Conservation (phyloP, 2,797 vertebrate species). For the Acanthornis magna region DNA sequence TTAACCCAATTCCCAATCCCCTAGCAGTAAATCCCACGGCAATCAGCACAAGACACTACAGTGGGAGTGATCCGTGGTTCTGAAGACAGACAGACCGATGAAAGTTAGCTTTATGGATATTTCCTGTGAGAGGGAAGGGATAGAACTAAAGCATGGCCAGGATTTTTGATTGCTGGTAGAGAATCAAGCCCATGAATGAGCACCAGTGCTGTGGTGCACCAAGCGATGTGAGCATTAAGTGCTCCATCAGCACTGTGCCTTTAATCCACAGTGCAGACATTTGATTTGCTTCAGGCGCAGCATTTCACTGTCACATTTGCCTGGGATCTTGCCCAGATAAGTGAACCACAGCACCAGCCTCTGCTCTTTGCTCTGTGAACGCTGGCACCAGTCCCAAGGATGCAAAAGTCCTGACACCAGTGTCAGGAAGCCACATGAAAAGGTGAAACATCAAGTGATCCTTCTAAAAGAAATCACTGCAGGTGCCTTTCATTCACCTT, state of each 20-base stretch:
- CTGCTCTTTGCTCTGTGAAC: background rate
- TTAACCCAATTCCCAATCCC: background rate
- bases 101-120: background rate
- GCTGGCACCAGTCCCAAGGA: background rate
- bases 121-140: background rate
- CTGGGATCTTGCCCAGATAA: background rate
- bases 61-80: background rate
- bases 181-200: background rate
- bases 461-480: slow-evolving; percentile 28
- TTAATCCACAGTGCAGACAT: background rate
- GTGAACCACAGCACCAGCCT: background rate
- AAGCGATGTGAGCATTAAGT: background rate
- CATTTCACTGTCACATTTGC: background rate
- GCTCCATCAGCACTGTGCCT: background rate
- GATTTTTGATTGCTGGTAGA: background rate
- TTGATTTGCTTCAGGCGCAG: background rate
- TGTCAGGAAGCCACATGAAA: background rate
- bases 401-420: background rate
- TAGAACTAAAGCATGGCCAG: background rate
- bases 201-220: background rate
- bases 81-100: background rate
- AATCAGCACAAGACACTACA: background rate
- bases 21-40: background rate
- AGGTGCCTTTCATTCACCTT: slow-evolving; percentile 27
- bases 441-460: slow-evolving; percentile 31